Evolutionary conservation across 2,797 vertebrate species (phyloP), one percentile per base, ranked within the genome.

Genomic region (Chaetophractus vellerosus): DNA sequence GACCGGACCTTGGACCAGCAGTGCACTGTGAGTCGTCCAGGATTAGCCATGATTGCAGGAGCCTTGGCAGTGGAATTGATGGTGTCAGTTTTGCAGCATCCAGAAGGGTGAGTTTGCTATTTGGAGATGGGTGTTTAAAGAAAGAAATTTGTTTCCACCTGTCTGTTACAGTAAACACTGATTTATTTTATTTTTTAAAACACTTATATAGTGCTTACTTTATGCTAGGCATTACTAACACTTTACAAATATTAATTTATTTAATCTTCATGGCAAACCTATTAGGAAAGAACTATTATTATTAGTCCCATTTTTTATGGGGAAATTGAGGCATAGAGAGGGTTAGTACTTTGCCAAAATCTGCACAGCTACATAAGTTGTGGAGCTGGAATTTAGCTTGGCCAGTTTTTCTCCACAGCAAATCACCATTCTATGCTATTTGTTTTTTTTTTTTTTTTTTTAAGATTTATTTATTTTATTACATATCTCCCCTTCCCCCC

Each of bases 1-100:
- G 99, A 99, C 96, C 98, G 99, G 50, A 99, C 99, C 0, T 95
- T 99, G 98, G 99, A 99, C 98, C 99, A 99, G 98, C 99, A 99
- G 97, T 99, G 99, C 96, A 99, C 99, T 0, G 99, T 99, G 91
- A 99, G 99, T 93, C 98, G 99, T 11, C 99, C 99, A 0, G 99
- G 99, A 19, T 98, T 99, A 91, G 99, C 99, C 87, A 99, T 99
- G 99, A 99, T 99, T 38, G 99, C 99, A 6, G 99, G 99, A 96
- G 99, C 99, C 0, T 98, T 99, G 94, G 99, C 99, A 0, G 99
- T 99, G 89, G 99, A 99, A 97, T 95, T 99, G 93, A 99, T 99
- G 99, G 99, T 99, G 74, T 99, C 99, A 75, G 99, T 99, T 57
- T 98, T 99, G 64, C 99, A 99, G 97, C 99, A 99, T 98, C 99